Evolutionary conservation across 2,797 vertebrate species (phyloP), one percentile per base, ranked within the genome.

Genomic region (Diceros bicornis): DNA sequence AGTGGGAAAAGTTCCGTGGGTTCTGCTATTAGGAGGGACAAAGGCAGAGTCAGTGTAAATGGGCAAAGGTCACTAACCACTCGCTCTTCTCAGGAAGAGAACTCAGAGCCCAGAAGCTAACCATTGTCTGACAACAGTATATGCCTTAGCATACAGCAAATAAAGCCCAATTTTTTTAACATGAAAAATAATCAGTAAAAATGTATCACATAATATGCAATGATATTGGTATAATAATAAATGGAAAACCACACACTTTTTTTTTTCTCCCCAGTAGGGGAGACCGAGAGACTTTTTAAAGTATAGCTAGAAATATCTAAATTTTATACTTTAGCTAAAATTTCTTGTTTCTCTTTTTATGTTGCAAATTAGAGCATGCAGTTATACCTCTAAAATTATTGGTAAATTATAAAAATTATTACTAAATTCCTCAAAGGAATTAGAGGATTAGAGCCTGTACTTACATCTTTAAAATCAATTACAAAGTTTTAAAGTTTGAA

Each of bases 341-440:
- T 78, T 27, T 59, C 37, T 57, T 74, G 2, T 20, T 86, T 82
- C 32, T 61, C 6, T 18, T 90, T 96, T 84, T 85, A 57, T 25
- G 3, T 81, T 91, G 16, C 10, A 66, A 34, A 90, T 57, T 69
- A 44, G 12, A 77, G 5, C 8, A 57, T 27, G 29, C 1, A 57
- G 32, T 96, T 78, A 44, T 91, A 6, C 7, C 18, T 78, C 25
- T 78, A 86, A 93, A 92, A 62, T n/a, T 66, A 57, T 52, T 87
- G 61, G 32, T 68, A 44, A 69, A 13, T 94, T 78, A 62, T 61
- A 89, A 94, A 93, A 86, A 41, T 62, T 29, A 72, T 89, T 93
- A 20, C 44, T 71, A n/a, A 91, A 50, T 91, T 83, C 37, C 25
- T 91, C 59, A 57, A 72, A 95, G 72, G 29, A 41, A 41, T 61